These are phyloP conservation scores for Phytoseiulus persimilis DNA, from an alignment of 2,888 invertebrate species.

Conservation along the genomic window DNA sequence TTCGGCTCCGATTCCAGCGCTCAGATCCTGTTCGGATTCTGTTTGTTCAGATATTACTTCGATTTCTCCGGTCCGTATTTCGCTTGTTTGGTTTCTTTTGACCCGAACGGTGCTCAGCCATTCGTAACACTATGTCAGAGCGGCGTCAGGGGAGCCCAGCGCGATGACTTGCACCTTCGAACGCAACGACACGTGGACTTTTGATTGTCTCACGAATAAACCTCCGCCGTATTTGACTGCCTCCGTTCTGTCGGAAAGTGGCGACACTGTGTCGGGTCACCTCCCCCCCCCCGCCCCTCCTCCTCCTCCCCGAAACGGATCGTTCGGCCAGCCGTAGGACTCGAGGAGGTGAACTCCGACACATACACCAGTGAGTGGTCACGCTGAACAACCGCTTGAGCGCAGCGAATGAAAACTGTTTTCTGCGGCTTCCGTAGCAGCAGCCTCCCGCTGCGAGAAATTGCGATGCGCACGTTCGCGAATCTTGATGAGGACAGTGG, in stretches of 20 bases:
- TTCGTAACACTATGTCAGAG: background rate
- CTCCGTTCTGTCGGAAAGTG: background rate
- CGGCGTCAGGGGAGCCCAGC: background rate
- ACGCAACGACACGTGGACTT: background rate
- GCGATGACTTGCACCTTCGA: background rate
- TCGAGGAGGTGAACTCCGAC: no score
- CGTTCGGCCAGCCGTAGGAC: background rate
- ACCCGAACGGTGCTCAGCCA: background rate
- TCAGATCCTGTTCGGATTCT: background rate
- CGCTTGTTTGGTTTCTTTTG: background rate
- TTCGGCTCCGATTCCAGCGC: background rate
- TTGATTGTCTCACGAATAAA: background rate
- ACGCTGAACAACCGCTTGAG: background rate
- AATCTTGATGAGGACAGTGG: background rate
- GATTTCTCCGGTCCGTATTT: background rate
- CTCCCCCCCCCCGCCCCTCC: background rate
- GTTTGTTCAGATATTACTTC: background rate
- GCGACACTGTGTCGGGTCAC: background rate
- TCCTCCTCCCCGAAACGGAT: background rate
- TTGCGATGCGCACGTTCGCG: background rate
- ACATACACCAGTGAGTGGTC: no score
- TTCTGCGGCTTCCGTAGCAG: background rate
- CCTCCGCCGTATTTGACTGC: background rate
- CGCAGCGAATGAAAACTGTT: background rate
- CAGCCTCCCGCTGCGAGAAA: background rate